Percentiles rank a stretch among this genome's conserved stretches.
phyloP scores from a whole-genome alignment of 2,113 vertebrate genomes.

The Rhabdomys dilectus region DNA sequence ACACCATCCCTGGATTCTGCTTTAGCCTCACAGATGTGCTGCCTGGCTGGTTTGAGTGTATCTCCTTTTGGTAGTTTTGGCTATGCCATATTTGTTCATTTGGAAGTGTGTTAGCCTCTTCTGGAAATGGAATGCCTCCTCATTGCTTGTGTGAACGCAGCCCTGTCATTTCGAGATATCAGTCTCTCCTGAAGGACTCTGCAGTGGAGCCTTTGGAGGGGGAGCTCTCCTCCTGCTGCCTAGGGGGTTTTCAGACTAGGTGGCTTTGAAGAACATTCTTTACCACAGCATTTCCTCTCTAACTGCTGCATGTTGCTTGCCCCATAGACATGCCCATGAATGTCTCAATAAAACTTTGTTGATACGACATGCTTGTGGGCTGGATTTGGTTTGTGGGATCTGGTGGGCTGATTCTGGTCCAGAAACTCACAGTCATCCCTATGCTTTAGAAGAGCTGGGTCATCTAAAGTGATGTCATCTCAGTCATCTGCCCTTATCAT shows the following conservation, averaged over 20 bases:
- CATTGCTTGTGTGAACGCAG: not conserved
- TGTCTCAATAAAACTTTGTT: constrained; percentile 9
- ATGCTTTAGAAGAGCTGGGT: not conserved
- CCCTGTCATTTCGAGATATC: not conserved
- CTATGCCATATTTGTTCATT: not conserved
- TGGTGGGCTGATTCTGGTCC: not conserved
- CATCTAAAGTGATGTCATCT: not conserved
- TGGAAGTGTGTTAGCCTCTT: not conserved
- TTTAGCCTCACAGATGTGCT: not conserved
- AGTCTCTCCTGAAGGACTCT: not conserved
- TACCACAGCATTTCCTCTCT: not conserved
- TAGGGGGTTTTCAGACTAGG: not conserved
- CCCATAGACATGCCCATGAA: not conserved
- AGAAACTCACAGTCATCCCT: not conserved
- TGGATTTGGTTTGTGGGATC: not conserved
- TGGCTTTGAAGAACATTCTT: not conserved
- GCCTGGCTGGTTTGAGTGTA: not conserved
- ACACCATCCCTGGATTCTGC: not conserved
- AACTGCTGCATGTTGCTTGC: not conserved
- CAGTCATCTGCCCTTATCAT: not conserved
- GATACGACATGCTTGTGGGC: not conserved
- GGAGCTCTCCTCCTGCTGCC: not conserved
- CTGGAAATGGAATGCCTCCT: not conserved
- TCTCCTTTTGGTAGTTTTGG: not conserved
- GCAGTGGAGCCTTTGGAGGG: not conserved